Base-by-base conservation (phyloP, 1,140 invertebrate species). In the Calliopsis andreniformis region DNA sequence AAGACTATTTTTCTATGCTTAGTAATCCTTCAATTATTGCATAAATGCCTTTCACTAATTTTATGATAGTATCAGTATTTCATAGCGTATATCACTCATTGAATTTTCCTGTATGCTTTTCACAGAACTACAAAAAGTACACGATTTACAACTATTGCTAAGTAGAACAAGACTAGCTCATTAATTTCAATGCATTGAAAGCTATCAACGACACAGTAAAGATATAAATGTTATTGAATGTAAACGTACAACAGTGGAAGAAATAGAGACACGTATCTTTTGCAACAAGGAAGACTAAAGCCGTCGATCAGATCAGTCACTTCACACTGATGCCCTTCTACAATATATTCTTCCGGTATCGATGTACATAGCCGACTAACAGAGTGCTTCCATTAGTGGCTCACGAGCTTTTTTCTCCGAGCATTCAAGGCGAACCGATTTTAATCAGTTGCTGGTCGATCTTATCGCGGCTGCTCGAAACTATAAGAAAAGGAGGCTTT, bases 331-430 rank as follows among this genome's bases (percentile, higher is more conserved):
- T 51, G 43, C 69, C 45, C 23, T 39, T 39, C 10, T 61, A 58
- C 39, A n/a, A n/a, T n/a, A n/a, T n/a, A 64, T 43, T 32, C 45
- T 43, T 53, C 45, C 32, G 42, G 32, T 61, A 53, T 69, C 32
- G 32, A 83, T 83, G 80, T 84, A 83, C 20, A 83, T 83, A 84
- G 78, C 70, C 66, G 55, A 78, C 80, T 81, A 63, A 63, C 70
- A 85, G 62, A 71, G 83, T 85, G 79, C 83, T 84, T 84, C 82
- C 82, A 85, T 85, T 82, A 85, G 69, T 80, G 63, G 80, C 78
- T 80, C 66, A 56, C 66, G 39, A 76, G 62, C 51, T 61, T 64
- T 39, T 75, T 69, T 56, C 39, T 23, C 72, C 20, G 25, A 51
- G 20, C 42, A 56, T 76, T 32, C 55, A n/a, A 69, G 43, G 25